Conservation (phyloP, 2,113 vertebrate genomes). For the Acinonyx jubatus region DNA sequence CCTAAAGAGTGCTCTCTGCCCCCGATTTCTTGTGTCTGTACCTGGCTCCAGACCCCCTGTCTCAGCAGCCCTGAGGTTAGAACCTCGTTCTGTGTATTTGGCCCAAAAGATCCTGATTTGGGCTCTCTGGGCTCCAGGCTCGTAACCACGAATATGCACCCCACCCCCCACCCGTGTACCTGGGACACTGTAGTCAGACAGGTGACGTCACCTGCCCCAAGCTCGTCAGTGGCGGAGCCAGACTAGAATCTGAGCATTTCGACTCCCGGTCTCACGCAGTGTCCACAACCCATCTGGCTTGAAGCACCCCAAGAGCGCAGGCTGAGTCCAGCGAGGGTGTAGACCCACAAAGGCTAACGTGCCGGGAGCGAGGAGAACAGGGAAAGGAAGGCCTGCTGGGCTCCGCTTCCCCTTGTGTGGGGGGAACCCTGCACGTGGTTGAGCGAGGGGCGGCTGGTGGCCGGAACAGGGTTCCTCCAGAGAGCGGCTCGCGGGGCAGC, state of each 20-base stretch:
- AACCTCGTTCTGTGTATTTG: neutral
- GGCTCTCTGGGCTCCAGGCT: neutral
- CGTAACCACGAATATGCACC: neutral
- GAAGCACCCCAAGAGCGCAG: neutral
- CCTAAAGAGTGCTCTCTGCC: no score
- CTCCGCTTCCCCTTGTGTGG: neutral
- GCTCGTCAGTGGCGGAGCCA: neutral
- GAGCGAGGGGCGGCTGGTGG: neutral
- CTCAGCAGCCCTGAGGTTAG: neutral
- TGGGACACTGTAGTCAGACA: neutral
- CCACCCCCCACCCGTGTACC: neutral
- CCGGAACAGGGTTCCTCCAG: neutral
- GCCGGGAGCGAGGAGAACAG: rapidly evolving
- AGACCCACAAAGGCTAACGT: neutral
- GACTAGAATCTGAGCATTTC: neutral
- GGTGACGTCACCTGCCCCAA: neutral
- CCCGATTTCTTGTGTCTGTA: neutral
- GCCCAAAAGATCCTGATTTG: neutral
- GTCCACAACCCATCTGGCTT: no score
- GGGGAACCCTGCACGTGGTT: no score
- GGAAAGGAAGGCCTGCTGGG: neutral
- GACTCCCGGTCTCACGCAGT: neutral
- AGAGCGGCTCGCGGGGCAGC: neutral
- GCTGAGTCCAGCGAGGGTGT: neutral
- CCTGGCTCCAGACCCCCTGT: neutral